Conservation (phyloP, 2,888 invertebrate genomes). For the Chironomus tentans region DNA sequence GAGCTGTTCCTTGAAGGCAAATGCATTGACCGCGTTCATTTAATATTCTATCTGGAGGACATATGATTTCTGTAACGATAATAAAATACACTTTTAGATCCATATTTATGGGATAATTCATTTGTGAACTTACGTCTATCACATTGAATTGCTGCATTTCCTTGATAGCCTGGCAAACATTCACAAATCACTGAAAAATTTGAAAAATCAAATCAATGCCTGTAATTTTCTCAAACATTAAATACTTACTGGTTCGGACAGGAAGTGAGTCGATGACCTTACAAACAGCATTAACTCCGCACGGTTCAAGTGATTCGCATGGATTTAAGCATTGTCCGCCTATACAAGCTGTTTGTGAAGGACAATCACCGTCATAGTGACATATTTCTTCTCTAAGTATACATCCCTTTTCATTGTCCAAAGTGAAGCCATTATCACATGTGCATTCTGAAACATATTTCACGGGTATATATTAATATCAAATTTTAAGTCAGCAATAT, state of each 20-base stretch:
- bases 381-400: conserved; percentile 55
- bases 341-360: conserved; percentile 73
- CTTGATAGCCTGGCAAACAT: conserved; percentile 75
- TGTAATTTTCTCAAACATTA: neutral
- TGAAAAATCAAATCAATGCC: neutral
- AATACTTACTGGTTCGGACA: conserved; percentile 55
- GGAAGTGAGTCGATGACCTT: conserved; percentile 71
- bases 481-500: too few species aligned
- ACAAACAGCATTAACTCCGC: conserved; percentile 71
- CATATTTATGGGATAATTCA: neutral
- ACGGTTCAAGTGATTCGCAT: conserved; percentile 67
- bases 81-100: too few species aligned
- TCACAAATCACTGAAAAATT: conserved; percentile 63
- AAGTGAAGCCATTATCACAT: conserved; percentile 66
- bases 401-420: conserved; percentile 56
- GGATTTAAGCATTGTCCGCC: conserved; percentile 75
- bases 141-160: conserved; percentile 77
- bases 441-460: conserved; percentile 50
- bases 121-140: conserved; percentile 56
- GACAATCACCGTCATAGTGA: conserved; percentile 70
- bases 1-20: conserved; percentile 67
- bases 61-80: neutral
- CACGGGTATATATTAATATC: too few species aligned
- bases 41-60: neutral
- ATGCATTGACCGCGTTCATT: conserved; percentile 56